Evolutionary conservation across 2,797 vertebrate species (phyloP).

Genomic region (Aratinga solstitialis): DNA sequence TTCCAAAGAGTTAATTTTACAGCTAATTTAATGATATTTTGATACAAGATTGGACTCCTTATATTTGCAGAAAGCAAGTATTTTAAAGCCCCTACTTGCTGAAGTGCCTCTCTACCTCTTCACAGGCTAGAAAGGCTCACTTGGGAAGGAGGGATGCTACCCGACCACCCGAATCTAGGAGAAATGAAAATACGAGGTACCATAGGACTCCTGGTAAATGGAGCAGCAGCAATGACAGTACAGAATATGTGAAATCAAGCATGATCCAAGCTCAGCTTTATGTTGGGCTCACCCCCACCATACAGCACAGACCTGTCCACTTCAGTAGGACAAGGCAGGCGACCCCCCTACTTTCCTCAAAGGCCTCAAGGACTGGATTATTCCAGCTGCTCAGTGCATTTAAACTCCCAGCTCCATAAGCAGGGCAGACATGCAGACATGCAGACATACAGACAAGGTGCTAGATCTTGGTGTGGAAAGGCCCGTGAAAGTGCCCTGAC

Average conservation of each 20-base stretch:
- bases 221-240: background rate
- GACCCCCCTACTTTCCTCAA: background rate
- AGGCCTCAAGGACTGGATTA: background rate
- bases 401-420: rapidly evolving
- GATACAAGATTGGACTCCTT: background rate
- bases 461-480: rapidly evolving
- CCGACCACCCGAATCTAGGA: background rate
- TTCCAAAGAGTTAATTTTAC: background rate
- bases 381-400: background rate
- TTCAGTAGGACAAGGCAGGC: background rate
- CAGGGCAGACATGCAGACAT: rapidly evolving
- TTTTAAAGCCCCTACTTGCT: background rate
- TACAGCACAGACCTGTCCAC: background rate
- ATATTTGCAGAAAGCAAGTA: background rate
- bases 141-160: background rate
- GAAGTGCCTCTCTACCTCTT: background rate
- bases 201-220: background rate
- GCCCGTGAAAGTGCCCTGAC: background rate
- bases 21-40: background rate
- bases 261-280: background rate
- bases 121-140: background rate
- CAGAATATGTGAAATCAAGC: background rate
- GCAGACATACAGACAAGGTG: background rate
- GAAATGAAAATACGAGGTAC: background rate
- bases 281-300: rapidly evolving